Percentiles rank a stretch among this genome's conserved stretches.
Conservation (phyloP, 2,797 vertebrate species). For the Heterohyrax brucei region DNA sequence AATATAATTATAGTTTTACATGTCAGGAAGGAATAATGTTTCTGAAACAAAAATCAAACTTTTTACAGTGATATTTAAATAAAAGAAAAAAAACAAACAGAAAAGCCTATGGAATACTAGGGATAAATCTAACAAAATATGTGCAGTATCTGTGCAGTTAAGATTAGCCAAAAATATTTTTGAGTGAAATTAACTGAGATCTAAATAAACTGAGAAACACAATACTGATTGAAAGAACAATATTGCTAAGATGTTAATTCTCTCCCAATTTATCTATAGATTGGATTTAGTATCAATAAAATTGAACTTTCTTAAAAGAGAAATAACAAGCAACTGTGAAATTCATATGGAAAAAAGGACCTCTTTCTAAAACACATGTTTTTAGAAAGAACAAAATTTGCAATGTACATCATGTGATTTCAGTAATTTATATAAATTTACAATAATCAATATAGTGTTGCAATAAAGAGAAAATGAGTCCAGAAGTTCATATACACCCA, state of each 20-base stretch:
- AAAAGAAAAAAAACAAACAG: neutral
- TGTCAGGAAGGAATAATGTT: neutral
- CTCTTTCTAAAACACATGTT: neutral
- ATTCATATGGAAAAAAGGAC: neutral
- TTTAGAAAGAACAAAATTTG: neutral
- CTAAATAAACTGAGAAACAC: neutral
- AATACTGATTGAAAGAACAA: neutral
- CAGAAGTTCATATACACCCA: neutral
- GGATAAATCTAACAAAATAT: too few species aligned
- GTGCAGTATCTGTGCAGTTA: neutral
- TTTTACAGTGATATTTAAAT: neutral
- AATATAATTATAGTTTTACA: neutral
- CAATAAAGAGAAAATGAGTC: neutral
- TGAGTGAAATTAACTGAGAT: neutral
- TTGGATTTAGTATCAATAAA: neutral
- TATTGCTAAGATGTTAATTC: neutral
- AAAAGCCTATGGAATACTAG: neutral
- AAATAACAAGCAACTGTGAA: neutral
- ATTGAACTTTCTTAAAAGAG: neutral
- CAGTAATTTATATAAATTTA: neutral
- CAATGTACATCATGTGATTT: neutral
- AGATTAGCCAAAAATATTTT: neutral
- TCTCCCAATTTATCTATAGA: too few species aligned
- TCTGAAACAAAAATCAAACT: neutral
- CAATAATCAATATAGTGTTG: neutral